Evolutionary conservation across 2,888 invertebrate genomes (phyloP), one percentile per base, ranked within the genome.

Genomic region (Tridacna crocea): DNA sequence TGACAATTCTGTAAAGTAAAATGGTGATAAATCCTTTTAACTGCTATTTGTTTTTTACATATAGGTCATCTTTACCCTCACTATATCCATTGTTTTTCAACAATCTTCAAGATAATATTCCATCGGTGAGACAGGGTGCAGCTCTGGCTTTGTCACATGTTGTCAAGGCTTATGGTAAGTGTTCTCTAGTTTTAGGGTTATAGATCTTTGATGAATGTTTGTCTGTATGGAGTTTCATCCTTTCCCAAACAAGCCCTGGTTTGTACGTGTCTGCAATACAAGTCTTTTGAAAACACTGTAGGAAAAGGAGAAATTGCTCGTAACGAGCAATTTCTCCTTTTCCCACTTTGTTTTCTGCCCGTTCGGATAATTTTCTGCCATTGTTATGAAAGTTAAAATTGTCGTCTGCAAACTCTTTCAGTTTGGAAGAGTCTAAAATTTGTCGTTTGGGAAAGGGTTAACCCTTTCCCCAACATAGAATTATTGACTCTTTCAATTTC

Each of bases 101-200:
- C 79, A 95, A 95, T 84, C 91, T 95, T 74, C 94, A 94, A 89
- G 95, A 96, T 91, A 95, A 94, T 76, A 95, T 95, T 75, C 93
- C 95, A 2, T 95, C 95, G 15, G 95, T 96, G 8, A 90, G 96
- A 26, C 95, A 95, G 89, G 95, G 95, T n/a, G 95, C 95, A n/a
- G 95, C 96, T 13, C 91, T 94, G 13, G 94, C 95, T 12, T 87
- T 96, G 46, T 93, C 94, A 48, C 95, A 94, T 89, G 94, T 95
- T 48, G 95, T 95, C 63, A 89, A 90, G 65, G 93, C 93, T 27
- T 93, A 93, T 85, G 93, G 93, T 93, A 80, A 88, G 87, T 73
- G 3, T n/a, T n/a, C n/a, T 36, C 36, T 8, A 36, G 36, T 36
- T 36, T 2, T 36, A 36, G 36, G 3, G 36, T 36, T 36, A 8